Conservation (phyloP, 2,888 invertebrate species). For the Limnephilus marmoratus region DNA sequence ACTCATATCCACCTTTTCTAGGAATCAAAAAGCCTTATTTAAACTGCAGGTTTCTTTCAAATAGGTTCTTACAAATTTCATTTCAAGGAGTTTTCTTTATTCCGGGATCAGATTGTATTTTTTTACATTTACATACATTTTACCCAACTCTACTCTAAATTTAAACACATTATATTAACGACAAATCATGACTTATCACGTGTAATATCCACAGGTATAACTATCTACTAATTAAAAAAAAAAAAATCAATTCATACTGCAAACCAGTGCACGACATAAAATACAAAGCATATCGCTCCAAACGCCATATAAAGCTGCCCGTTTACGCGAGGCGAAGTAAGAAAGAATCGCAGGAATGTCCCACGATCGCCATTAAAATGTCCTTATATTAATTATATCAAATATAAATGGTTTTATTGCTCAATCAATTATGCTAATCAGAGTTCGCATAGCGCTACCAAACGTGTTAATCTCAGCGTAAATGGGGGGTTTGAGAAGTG, state of each 20-base stretch:
- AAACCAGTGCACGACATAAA: neutral
- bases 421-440: conserved; percentile 42
- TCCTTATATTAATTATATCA: neutral
- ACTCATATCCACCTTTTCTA: too few relatives aligned
- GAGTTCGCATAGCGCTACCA: neutral
- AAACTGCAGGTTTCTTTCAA: too few relatives aligned
- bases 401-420: neutral
- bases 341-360: neutral
- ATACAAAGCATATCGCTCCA: neutral
- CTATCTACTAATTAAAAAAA: neutral
- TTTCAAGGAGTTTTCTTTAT: too few relatives aligned
- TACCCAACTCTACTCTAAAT: neutral
- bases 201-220: neutral
- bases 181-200: neutral
- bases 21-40: too few relatives aligned
- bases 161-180: neutral
- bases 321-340: neutral
- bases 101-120: too few relatives aligned
- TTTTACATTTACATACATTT: too few relatives aligned
- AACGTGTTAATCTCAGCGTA: conserved; percentile 17
- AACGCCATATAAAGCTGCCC: neutral
- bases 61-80: too few relatives aligned
- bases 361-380: neutral
- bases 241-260: neutral
- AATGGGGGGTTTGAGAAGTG: neutral